Evolutionary conservation across 2,888 invertebrate species (phyloP).

Genomic region (Sarcophaga subvicina): DNA sequence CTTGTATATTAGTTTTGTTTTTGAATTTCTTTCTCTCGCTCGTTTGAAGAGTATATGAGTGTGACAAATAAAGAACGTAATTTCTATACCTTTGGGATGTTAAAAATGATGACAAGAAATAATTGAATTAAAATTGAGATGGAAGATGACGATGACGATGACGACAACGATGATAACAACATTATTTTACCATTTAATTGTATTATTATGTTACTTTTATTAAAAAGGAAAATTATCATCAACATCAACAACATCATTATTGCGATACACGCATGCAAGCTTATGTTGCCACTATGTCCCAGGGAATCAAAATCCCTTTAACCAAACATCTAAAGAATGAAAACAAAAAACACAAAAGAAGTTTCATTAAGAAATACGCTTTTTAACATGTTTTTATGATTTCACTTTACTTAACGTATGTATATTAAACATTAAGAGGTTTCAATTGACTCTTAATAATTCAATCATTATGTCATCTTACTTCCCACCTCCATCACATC

Average conservation of each 20-base stretch:
- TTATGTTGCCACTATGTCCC: no score
- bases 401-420: no score
- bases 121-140: constrained; percentile 64
- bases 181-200: constrained; percentile 43
- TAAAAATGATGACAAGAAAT: constrained; percentile 55
- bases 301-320: no score
- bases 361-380: no score
- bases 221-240: not conserved
- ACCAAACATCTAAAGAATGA: no score
- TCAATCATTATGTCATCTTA: no score
- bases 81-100: constrained; percentile 50
- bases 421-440: no score
- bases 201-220: constrained; percentile 17
- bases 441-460: no score
- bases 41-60: not conserved
- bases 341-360: no score
- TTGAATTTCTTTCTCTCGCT: not conserved
- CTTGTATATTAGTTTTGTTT: not conserved
- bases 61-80: not conserved
- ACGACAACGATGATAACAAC: constrained; percentile 17
- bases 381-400: no score
- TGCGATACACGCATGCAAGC: not conserved
- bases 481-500: no score
- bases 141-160: not conserved
- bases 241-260: not conserved